phyloP scores from a whole-genome alignment of 1,140 invertebrate species.

The Trichoplusia ni region DNA sequence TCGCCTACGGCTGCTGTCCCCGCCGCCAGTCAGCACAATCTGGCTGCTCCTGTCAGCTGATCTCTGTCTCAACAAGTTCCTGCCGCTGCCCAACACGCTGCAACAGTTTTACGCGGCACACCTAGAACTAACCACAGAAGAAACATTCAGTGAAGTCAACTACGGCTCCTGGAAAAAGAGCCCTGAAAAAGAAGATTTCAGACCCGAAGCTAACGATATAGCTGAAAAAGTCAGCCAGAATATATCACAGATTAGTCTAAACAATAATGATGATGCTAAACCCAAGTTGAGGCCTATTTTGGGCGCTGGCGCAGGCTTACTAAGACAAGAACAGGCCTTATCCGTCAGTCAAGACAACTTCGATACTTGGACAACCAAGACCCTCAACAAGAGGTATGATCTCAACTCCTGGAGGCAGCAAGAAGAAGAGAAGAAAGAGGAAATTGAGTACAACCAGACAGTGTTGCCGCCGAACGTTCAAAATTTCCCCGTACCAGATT shows the following conservation, averaged over 20 bases:
- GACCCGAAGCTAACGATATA: slow-evolving; percentile 14
- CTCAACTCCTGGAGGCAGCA: slow-evolving; percentile 70
- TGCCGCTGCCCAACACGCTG: slow-evolving; percentile 68
- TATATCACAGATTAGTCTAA: slow-evolving; percentile 60
- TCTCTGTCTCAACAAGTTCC: slow-evolving; percentile 73
- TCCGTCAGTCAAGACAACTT: slow-evolving; percentile 56
- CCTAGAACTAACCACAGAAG: slow-evolving; percentile 63
- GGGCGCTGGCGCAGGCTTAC: slow-evolving; percentile 65
- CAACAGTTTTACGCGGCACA: slow-evolving; percentile 76
- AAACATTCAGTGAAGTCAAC: slow-evolving; percentile 69
- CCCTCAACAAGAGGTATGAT: slow-evolving; percentile 66
- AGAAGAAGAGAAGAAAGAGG: slow-evolving; percentile 61
- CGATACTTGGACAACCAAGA: slow-evolving; percentile 64
- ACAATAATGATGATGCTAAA: slow-evolving; percentile 63
- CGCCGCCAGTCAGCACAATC: slow-evolving; percentile 66
- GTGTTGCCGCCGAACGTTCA: slow-evolving; percentile 52
- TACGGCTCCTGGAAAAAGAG: slow-evolving; percentile 75
- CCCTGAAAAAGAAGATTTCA: slow-evolving; percentile 54
- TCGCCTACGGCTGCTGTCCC: slow-evolving; percentile 60
- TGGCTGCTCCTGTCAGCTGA: slow-evolving; percentile 72
- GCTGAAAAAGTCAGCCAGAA: slow-evolving; percentile 57
- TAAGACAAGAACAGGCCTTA: slow-evolving; percentile 62
- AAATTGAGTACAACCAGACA: slow-evolving; percentile 58
- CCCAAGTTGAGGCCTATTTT: slow-evolving; percentile 72
- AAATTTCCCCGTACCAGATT: slow-evolving; percentile 51